phyloP scores from a whole-genome alignment of 2,797 vertebrate species.

The Acipenser transmontanus region DNA sequence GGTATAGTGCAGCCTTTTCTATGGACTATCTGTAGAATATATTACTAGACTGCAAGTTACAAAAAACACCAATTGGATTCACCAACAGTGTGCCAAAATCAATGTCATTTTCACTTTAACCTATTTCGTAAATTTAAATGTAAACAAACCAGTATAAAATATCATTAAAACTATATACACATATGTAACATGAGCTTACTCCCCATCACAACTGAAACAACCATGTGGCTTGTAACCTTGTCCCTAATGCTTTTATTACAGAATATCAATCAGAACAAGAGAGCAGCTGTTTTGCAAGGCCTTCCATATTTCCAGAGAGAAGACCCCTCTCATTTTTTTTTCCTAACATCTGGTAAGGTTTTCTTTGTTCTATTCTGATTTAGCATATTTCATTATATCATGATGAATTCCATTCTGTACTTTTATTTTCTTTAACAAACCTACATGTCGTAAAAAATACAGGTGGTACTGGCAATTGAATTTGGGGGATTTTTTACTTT shows the following conservation, averaged over 20 bases:
- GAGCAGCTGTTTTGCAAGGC: constrained; percentile 19
- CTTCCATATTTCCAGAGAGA: constrained; percentile 22
- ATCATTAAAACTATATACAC: no score
- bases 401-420: no score
- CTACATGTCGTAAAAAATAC: no score
- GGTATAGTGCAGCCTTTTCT: no score
- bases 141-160: no score
- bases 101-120: no score
- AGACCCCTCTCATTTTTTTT: constrained; percentile 17
- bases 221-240: background rate
- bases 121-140: no score
- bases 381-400: background rate
- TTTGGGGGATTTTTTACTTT: no score
- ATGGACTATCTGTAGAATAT: background rate
- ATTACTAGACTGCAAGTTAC: background rate
- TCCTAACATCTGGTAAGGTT: constrained; percentile 20
- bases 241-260: constrained; percentile 7
- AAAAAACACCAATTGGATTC: background rate
- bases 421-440: no score
- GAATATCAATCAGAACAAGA: constrained; percentile 20
- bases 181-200: no score
- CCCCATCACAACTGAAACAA: background rate
- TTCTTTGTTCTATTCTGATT: constrained; percentile 9
- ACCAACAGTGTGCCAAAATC: no score
- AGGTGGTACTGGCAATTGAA: no score